Evolutionary conservation across 1,140 invertebrate species (phyloP).

Genomic region (Ridgeia piscesae): DNA sequence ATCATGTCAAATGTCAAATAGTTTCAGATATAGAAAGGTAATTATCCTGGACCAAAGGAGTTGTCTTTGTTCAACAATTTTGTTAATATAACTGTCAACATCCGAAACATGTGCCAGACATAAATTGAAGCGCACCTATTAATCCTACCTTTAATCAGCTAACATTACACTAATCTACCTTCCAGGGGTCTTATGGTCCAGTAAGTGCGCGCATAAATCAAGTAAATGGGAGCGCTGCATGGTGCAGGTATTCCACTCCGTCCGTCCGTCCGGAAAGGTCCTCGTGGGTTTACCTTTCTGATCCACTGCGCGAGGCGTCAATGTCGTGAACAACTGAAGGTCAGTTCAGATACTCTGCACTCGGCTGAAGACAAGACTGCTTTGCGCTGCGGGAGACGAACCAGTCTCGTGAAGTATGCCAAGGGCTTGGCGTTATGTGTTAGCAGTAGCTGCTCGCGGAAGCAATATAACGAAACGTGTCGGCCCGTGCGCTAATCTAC

Average conservation of each 20-base stretch:
- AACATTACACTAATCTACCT: background rate
- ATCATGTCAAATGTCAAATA: background rate
- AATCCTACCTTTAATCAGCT: background rate
- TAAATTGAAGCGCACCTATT: background rate
- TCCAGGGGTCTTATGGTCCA: background rate
- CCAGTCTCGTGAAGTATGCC: too few relatives aligned
- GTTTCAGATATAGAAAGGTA: too few relatives aligned
- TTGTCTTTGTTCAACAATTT: background rate
- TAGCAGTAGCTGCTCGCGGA: too few relatives aligned
- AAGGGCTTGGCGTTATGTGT: too few relatives aligned
- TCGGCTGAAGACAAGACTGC: too few relatives aligned
- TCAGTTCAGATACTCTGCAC: too few relatives aligned
- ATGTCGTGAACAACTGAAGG: too few relatives aligned
- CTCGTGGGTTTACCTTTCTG: background rate
- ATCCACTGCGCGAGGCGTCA: too few relatives aligned
- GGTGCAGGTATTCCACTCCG: background rate
- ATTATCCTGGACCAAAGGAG: background rate
- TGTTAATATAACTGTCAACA: background rate
- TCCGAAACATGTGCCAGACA: background rate
- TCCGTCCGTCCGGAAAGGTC: background rate
- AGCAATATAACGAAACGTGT: too few relatives aligned
- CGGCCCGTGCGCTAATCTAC: too few relatives aligned
- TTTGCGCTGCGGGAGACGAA: too few relatives aligned
- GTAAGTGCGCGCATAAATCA: background rate
- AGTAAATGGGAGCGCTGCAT: background rate